phyloP scores from a whole-genome alignment of 2,113 vertebrate genomes.

The Mesoclemmys tuberculata region DNA sequence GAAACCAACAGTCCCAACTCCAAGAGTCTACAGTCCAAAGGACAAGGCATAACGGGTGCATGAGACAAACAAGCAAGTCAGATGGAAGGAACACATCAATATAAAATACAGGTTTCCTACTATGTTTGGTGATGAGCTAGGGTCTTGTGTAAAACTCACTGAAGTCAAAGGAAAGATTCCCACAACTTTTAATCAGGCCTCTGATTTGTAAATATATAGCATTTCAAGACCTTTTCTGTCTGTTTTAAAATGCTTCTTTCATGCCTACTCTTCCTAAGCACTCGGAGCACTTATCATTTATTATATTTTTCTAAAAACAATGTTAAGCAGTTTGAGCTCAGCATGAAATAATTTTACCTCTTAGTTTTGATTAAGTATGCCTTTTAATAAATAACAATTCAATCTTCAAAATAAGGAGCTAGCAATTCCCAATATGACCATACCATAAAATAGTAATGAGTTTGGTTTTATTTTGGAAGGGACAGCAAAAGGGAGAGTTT shows the following conservation, averaged over 20 bases:
- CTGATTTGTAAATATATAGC: neutral
- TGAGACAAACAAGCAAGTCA: neutral
- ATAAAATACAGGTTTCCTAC: neutral
- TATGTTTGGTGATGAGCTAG: neutral
- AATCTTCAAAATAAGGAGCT: slow-evolving; percentile 26
- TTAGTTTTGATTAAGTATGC: slow-evolving; percentile 20
- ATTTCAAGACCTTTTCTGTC: neutral
- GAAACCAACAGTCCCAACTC: neutral
- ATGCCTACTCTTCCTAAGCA: neutral
- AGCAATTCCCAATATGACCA: slow-evolving; percentile 4
- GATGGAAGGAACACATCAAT: neutral
- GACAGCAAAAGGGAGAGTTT: slow-evolving; percentile 28
- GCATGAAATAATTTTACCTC: slow-evolving; percentile 1
- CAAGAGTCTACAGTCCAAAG: neutral
- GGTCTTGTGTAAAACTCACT: neutral
- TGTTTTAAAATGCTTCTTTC: neutral
- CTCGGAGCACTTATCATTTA: slow-evolving; percentile 4
- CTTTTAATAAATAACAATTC: slow-evolving; percentile 3
- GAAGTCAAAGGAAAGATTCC: neutral
- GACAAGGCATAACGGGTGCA: neutral
- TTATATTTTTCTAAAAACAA: slow-evolving; percentile 36
- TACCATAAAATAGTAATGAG: neutral
- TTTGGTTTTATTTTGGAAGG: slow-evolving; percentile 41
- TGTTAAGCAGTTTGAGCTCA: slow-evolving; percentile 27
- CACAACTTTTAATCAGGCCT: neutral